Evolutionary conservation across 2,113 vertebrate species (phyloP).

Genomic region (Chaenogobius annularis): DNA sequence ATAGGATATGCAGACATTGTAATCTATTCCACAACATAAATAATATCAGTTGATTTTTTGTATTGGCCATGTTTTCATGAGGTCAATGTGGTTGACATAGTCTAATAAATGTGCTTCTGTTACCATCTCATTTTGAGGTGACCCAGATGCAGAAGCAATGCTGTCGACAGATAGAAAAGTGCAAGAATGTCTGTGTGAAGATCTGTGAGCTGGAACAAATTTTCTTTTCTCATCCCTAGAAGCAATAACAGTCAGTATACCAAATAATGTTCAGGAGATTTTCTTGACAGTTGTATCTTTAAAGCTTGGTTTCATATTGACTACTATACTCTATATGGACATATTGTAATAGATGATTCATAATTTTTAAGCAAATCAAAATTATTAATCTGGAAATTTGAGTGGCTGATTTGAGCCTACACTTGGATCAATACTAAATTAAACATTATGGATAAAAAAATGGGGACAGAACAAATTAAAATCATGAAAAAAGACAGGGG

Average conservation of each 20-base stretch:
- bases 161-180: slow-evolving; percentile 25
- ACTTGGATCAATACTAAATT: background rate
- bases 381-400: background rate
- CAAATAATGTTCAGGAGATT: slow-evolving; percentile 15
- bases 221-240: slow-evolving; percentile 14
- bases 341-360: background rate
- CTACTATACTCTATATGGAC: background rate
- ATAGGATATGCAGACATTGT: background rate
- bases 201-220: slow-evolving; percentile 11
- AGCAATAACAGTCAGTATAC: slow-evolving; percentile 5
- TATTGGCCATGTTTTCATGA: slow-evolving; percentile 15
- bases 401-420: background rate
- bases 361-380: too few relatives aligned
- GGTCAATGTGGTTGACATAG: slow-evolving; percentile 11
- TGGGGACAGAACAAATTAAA: background rate
- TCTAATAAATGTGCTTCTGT: slow-evolving; percentile 28
- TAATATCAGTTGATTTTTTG: background rate
- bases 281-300: background rate
- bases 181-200: slow-evolving; percentile 29
- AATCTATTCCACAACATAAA: background rate
- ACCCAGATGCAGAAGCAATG: slow-evolving; percentile 50
- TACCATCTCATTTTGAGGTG: slow-evolving; percentile 39
- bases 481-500: slow-evolving; percentile 33
- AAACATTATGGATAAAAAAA: too few relatives aligned
- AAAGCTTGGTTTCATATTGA: slow-evolving; percentile 12